These are phyloP conservation scores for Cossypha heuglini DNA, from an alignment of 2,797 vertebrate genomes.

Conservation along the genomic window DNA sequence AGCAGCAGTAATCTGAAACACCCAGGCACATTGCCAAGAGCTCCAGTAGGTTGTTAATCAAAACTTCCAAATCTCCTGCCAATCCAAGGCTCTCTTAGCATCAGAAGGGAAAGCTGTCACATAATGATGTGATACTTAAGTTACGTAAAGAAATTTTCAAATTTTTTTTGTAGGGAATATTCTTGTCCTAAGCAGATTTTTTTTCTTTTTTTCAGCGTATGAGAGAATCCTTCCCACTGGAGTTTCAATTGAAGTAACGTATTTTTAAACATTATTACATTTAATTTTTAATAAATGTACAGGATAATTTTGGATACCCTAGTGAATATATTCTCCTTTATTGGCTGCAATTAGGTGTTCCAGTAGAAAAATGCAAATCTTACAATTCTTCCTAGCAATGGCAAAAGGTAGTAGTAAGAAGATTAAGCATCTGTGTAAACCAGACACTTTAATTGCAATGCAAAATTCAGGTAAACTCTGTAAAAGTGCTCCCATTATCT, in stretches of 20 bases:
- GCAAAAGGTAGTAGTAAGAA: background rate
- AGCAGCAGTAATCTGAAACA: conserved; percentile 45
- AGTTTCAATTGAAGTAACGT: background rate
- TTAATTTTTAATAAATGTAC: background rate
- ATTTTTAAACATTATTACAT: background rate
- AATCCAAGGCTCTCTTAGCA: conserved; percentile 23
- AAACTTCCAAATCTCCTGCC: conserved; percentile 55
- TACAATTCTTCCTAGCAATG: background rate
- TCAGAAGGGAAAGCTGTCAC: conserved; percentile 42
- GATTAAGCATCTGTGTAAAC: background rate
- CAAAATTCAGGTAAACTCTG: background rate
- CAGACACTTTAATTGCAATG: background rate
- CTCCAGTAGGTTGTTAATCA: conserved; percentile 41
- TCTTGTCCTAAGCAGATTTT: background rate
- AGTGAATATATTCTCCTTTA: background rate
- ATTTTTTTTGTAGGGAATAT: background rate
- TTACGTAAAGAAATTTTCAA: background rate
- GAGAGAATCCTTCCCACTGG: background rate
- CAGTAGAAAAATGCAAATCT: background rate
- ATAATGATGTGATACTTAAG: conserved; percentile 22
- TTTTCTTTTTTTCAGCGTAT: background rate
- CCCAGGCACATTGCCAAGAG: conserved; percentile 32
- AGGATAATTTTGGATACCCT: background rate
- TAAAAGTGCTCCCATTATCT: background rate
- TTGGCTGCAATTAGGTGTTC: background rate